Evolutionary conservation across 2,797 vertebrate genomes (phyloP), one percentile per base, ranked within the genome.

Genomic region (Melanotaenia parkinsoni): DNA sequence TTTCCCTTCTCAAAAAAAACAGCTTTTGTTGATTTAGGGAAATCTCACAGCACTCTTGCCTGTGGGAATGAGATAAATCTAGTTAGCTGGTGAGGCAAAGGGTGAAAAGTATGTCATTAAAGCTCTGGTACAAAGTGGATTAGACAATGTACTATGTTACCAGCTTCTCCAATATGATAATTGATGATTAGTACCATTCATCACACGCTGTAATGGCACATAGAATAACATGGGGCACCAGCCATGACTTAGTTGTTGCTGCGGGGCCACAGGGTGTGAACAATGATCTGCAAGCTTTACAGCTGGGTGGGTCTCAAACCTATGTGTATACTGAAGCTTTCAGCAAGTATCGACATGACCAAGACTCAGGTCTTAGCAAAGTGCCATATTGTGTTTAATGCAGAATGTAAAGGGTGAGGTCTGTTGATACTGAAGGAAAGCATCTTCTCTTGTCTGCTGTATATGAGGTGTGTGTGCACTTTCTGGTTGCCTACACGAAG

Each of bases 21-120:
- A 87, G 81, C 72, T 90, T 91, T 88, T 92, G 86, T 92, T 91
- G 83, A 81, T 90, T 92, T 88, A 88, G 63, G 75, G 82, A 81
- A 88, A 77, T 81, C 84, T 83, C 83, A 18, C 62, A 77, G 78
- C 58, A 4, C 69, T 81, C 37, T 80, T 58, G 89, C 86, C 89
- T 77, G 66, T 84, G 86, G 90, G 86, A 77, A 82, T n/a, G 59
- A 85, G 72, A 82, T 78, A 83, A 89, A 90, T 87, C 84, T 79
- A 84, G 85, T 85, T 83, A 84, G 67, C 85, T 78, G 80, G 73
- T 70, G 81, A 87, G 51, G 73, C 80, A 82, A 72, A 61, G 70
- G 81, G 84, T 80, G 81, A 81, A 82, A 90, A 89, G 81, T 87
- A 69, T 85, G 85, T 86, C 90, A 92, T 91, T 91, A 92, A 91